Percentiles rank a stretch among this genome's conserved stretches.
Evolutionary conservation across 2,113 vertebrate species (phyloP).

Genomic region (Pleuronectes platessa): DNA sequence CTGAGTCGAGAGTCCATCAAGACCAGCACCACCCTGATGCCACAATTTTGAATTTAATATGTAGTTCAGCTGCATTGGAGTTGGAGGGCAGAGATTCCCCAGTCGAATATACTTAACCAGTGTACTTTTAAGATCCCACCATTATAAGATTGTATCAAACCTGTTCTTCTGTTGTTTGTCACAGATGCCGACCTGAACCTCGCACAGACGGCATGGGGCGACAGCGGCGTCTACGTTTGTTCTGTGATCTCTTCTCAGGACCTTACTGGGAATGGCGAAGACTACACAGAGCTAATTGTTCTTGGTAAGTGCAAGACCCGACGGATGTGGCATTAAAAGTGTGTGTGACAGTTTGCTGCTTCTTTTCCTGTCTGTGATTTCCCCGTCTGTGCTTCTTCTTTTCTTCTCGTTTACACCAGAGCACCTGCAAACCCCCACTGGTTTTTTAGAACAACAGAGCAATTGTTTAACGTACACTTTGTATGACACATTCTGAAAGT

Average conservation of each 20-base stretch:
- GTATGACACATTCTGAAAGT: neutral
- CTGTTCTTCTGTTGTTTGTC: neutral
- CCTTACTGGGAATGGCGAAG: slow-evolving; percentile 87
- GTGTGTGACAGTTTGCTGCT: neutral
- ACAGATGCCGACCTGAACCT: slow-evolving; percentile 89
- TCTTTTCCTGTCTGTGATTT: neutral
- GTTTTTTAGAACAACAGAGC: too few relatives aligned
- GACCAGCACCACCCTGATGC: too few relatives aligned
- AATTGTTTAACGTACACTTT: too few relatives aligned
- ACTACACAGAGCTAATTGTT: slow-evolving; percentile 88
- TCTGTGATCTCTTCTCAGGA: slow-evolving; percentile 84
- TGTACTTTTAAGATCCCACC: too few relatives aligned
- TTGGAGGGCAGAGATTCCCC: too few relatives aligned
- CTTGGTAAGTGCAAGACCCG: slow-evolving; percentile 81
- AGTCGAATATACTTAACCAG: too few relatives aligned
- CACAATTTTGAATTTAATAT: too few relatives aligned
- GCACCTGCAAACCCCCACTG: too few relatives aligned
- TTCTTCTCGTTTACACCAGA: neutral
- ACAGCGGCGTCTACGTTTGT: slow-evolving; percentile 91
- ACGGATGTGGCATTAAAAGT: neutral
- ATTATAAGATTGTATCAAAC: neutral
- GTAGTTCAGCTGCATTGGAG: too few relatives aligned
- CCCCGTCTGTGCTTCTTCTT: neutral
- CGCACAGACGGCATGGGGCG: slow-evolving; percentile 89
- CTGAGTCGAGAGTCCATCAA: too few relatives aligned